Conservation (phyloP, 2,888 invertebrate species). For the Xiphydria camelus region DNA sequence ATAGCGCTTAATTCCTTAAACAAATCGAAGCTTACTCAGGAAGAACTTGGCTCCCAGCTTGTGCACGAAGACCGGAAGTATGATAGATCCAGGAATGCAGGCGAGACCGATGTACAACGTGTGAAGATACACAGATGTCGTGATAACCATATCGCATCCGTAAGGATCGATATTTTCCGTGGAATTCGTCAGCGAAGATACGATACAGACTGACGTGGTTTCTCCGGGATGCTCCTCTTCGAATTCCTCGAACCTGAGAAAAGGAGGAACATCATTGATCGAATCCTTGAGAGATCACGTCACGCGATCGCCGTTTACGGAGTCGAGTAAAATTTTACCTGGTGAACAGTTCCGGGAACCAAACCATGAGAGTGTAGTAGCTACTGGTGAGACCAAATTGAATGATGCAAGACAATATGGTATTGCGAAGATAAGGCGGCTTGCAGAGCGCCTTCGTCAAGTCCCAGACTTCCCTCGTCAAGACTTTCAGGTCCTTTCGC, state of each 20-base stretch:
- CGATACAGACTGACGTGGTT: conserved; percentile 76
- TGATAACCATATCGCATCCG: conserved; percentile 68
- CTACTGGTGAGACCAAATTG: conserved; percentile 85
- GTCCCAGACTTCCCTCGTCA: conserved; percentile 72
- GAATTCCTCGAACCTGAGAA: conserved; percentile 76
- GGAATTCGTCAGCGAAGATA: conserved; percentile 62
- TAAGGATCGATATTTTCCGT: conserved; percentile 55
- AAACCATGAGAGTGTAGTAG: conserved; percentile 89
- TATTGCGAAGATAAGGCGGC: conserved; percentile 75
- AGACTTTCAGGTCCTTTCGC: conserved; percentile 71
- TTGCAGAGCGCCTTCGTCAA: conserved; percentile 76
- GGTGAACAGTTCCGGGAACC: conserved; percentile 86
- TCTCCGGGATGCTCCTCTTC: conserved; percentile 69
- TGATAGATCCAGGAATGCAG: conserved; percentile 79
- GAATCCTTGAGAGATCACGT: neutral
- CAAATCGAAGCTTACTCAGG: conserved; percentile 65
- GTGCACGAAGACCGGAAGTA: conserved; percentile 78
- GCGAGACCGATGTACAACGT: conserved; percentile 80
- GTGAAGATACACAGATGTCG: conserved; percentile 72
- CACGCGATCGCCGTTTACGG: neutral
- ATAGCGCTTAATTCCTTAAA: neutral
- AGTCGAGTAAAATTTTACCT: conserved; percentile 34
- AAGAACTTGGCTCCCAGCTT: conserved; percentile 81
- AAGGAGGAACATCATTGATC: neutral
- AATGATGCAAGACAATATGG: conserved; percentile 75